A percentile compares a stretch with the other conserved stretches of the same genome.
Evolutionary conservation across 2,113 vertebrate species (phyloP).

Genomic region (Penelope pileata): DNA sequence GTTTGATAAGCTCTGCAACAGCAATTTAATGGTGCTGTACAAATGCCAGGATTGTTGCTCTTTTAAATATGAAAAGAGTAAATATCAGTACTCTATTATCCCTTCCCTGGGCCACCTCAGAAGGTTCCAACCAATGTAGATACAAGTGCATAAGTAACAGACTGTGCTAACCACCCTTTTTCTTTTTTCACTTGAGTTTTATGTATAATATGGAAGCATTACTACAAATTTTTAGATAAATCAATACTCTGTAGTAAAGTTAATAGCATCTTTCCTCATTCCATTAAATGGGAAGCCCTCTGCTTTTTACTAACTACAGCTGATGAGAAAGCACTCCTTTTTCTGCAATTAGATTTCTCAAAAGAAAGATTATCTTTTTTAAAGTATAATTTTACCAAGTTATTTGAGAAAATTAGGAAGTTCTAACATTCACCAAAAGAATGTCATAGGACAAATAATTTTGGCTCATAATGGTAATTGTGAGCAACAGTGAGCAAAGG

Average conservation of each 20-base stretch:
- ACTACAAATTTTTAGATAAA: constrained; percentile 57
- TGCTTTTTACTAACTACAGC: constrained; percentile 56
- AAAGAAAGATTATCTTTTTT: constrained; percentile 67
- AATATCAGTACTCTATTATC: constrained; percentile 18
- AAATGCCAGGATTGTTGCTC: constrained; percentile 27
- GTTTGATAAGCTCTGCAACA: constrained; percentile 4
- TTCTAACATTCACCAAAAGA: constrained; percentile 43
- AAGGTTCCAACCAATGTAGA: neutral
- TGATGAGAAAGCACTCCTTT: constrained; percentile 52
- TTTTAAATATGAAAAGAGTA: constrained; percentile 41
- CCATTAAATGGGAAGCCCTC: neutral
- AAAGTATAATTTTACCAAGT: constrained; percentile 67
- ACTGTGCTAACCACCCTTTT: neutral
- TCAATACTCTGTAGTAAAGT: constrained; percentile 55
- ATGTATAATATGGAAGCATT: constrained; percentile 35
- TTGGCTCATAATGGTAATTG: constrained; percentile 63
- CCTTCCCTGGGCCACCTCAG: neutral
- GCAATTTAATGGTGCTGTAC: constrained; percentile 1
- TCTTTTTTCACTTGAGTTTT: neutral
- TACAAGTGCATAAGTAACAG: neutral
- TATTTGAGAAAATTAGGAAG: constrained; percentile 62
- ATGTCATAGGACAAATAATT: constrained; percentile 67
- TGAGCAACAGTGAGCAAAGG: constrained; percentile 64
- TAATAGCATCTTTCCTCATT: constrained; percentile 35
- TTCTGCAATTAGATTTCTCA: constrained; percentile 55